Evolutionary conservation across 30 jellyfish, hydroid and myxozoan species (phyloP), one percentile per base, ranked within the genome.

Genomic region (Aurelia aurita complex sp. Pacific): DNA sequence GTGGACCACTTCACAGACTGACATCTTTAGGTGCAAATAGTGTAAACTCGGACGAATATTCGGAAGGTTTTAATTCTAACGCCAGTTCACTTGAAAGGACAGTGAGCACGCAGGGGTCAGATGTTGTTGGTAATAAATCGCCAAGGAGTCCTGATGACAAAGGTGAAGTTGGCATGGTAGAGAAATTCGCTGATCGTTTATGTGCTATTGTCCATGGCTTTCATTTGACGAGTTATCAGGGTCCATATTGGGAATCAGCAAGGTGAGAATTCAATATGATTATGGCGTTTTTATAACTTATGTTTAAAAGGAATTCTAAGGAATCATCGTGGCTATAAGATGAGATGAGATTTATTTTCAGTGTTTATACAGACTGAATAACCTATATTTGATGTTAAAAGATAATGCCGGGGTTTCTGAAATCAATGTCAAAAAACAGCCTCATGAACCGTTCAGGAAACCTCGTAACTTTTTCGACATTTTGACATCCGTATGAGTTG

Each of bases 181-280:
- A 88, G 54, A 78, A 73, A 14, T 60, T 89, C 36, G 97, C 96
- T 18, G 97, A 88, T 64, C 90, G 98, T 10, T 32, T 93, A 43
- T 93, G 98, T 85, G 96, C 98, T 15, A 88, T 79, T 16, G 82
- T 93, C 52, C 97, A 93, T 77, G 98, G 98, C n/a, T 93, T 57
- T 73, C 80, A 87, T 67, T 61, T 93, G 61, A 69, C 84, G 18
- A 89, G 97, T 68, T 67, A 29, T 34, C 46, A 85, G 9, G 67
- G 77, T 11, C 92, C 95, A 32, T 95, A 46, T 42, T 93, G 98
- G 98, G 96, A 91, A 43, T 52, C 86, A 1, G 40, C 74, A 35
- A 83, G 86, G 92, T 83, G 32, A 18, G 18, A 2, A 59, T 43
- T n/a, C 4, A 6, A 46, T 40, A 74, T 50, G 10, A 8, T 74